phyloP scores from a whole-genome alignment of 2,797 vertebrate species.

The Phataginus tetradactyla region DNA sequence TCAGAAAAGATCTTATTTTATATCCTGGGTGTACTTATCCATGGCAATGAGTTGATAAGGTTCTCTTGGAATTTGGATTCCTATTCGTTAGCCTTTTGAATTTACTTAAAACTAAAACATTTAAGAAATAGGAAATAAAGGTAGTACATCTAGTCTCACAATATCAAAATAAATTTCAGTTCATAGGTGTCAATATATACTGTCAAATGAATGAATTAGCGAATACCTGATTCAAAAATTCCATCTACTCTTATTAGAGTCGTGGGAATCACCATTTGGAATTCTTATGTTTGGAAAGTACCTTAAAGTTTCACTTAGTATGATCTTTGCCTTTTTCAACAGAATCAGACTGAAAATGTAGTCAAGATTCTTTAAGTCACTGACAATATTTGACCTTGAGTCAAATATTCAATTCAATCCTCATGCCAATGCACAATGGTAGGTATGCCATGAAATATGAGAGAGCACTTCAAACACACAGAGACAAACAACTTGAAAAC shows the following conservation, averaged over 20 bases:
- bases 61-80: constrained; percentile 29
- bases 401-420: background rate
- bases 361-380: background rate
- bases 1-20: constrained; percentile 52
- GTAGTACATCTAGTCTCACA: background rate
- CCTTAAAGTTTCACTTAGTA: constrained; percentile 15
- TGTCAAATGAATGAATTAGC: constrained; percentile 13
- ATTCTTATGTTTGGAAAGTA: constrained; percentile 21
- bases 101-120: constrained; percentile 40
- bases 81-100: constrained; percentile 16
- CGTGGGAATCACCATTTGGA: background rate
- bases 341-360: background rate
- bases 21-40: background rate
- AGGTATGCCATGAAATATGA: background rate
- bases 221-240: background rate
- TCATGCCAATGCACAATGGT: background rate
- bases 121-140: constrained; percentile 51
- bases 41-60: background rate
- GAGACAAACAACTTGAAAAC: background rate
- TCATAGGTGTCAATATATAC: background rate
- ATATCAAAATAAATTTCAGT: constrained; percentile 31
- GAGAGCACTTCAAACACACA: background rate
- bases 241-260: background rate
- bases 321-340: background rate
- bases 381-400: background rate